Evolutionary conservation across 2,113 vertebrate genomes (phyloP).

Genomic region (Sclerurus mexicanus): DNA sequence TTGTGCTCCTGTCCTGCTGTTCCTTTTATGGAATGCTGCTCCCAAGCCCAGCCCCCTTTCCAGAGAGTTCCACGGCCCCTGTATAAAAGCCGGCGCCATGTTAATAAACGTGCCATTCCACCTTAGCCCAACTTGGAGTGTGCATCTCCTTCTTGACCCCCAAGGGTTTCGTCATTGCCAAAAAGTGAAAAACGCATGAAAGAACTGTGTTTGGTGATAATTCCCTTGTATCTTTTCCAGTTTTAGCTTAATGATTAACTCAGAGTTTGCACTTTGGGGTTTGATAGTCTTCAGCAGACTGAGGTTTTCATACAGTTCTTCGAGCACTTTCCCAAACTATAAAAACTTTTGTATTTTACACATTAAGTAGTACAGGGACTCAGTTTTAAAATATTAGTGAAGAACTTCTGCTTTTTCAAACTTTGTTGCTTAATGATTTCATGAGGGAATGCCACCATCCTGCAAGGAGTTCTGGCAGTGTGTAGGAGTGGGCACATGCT

Average conservation of each 20-base stretch:
- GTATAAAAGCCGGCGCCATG: too few species aligned
- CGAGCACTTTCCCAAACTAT: background rate
- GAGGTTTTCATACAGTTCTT: background rate
- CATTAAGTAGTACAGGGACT: background rate
- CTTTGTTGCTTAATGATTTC: background rate
- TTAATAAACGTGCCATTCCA: too few species aligned
- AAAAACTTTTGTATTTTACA: background rate
- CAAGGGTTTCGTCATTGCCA: background rate
- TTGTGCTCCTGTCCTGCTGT: too few species aligned
- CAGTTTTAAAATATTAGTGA: background rate
- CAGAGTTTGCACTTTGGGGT: background rate
- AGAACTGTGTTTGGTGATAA: background rate
- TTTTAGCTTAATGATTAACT: background rate
- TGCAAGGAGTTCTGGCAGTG: background rate
- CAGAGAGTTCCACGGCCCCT: too few species aligned
- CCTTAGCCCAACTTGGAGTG: too few species aligned
- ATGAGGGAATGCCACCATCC: background rate
- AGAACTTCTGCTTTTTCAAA: background rate
- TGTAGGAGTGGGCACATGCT: background rate
- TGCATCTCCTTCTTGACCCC: too few species aligned
- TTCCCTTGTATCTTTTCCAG: background rate
- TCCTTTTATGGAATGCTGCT: too few species aligned
- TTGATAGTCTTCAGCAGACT: background rate
- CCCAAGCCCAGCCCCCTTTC: too few species aligned
- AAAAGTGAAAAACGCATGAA: background rate